These are phyloP conservation scores for Tachycineta bicolor DNA, from an alignment of 2,113 vertebrate species.

Conservation along the genomic window DNA sequence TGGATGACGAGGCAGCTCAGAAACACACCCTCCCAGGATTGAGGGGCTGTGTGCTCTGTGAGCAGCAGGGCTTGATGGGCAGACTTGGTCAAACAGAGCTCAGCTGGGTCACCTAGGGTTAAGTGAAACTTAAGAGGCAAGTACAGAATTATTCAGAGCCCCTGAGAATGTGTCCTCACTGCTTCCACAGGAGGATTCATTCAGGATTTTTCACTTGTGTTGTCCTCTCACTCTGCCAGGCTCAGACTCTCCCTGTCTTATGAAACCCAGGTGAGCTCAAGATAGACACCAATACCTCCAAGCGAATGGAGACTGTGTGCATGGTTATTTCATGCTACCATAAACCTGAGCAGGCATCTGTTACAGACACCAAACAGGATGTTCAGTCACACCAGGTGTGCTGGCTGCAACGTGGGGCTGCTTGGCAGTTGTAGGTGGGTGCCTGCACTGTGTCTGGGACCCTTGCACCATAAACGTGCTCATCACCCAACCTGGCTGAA, in stretches of 20 bases:
- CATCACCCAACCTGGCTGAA: neutral
- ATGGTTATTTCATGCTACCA: neutral
- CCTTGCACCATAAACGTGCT: neutral
- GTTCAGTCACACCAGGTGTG: neutral
- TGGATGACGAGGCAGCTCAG: neutral
- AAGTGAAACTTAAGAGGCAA: neutral
- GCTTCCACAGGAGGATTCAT: neutral
- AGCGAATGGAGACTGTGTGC: too few relatives aligned
- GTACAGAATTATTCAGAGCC: neutral
- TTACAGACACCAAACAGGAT: neutral
- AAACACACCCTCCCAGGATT: rapidly evolving
- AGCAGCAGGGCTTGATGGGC: neutral
- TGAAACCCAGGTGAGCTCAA: neutral
- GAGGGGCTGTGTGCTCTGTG: neutral
- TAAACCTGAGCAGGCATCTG: neutral
- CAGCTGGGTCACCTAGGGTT: neutral
- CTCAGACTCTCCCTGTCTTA: neutral
- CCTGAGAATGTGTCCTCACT: neutral
- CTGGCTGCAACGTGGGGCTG: neutral
- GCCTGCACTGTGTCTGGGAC: rapidly evolving
- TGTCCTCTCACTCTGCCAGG: neutral
- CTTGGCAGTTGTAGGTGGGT: too few relatives aligned
- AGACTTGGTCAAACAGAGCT: neutral
- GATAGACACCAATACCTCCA: neutral
- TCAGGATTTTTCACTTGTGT: neutral